Percentiles rank a stretch among this genome's conserved stretches.
Conservation (phyloP, 2,113 vertebrate species). For the Fukomys damarensis region DNA sequence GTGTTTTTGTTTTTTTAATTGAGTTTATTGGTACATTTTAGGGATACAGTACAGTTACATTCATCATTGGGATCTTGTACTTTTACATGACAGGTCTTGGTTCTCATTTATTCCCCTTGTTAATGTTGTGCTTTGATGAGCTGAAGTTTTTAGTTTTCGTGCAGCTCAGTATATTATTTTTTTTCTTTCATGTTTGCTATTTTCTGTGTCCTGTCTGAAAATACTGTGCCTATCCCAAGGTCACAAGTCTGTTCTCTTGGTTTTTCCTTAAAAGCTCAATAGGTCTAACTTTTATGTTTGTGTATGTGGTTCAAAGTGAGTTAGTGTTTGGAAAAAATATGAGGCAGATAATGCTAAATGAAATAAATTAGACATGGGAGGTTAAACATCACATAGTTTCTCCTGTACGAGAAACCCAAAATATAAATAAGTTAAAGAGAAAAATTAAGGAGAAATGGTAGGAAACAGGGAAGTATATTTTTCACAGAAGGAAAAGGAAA, state of each 20-base stretch:
- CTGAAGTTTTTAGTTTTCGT: background rate
- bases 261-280: background rate
- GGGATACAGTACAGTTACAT: too few relatives aligned
- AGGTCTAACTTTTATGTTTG: background rate
- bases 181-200: background rate
- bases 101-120: background rate
- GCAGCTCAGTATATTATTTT: background rate
- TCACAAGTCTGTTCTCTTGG: background rate
- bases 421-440: background rate
- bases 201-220: conserved; percentile 13
- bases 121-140: background rate
- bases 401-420: background rate
- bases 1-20: too few relatives aligned
- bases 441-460: background rate
- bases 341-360: background rate
- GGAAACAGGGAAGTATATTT: background rate
- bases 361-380: background rate
- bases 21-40: too few relatives aligned
- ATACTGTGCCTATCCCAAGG: background rate
- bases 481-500: background rate
- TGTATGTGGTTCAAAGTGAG: background rate
- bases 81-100: too few relatives aligned
- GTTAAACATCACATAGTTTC: background rate
- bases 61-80: too few relatives aligned
- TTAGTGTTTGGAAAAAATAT: background rate